Conservation (phyloP, 2,888 invertebrate genomes). For the Pachymerium ferrugineum region DNA sequence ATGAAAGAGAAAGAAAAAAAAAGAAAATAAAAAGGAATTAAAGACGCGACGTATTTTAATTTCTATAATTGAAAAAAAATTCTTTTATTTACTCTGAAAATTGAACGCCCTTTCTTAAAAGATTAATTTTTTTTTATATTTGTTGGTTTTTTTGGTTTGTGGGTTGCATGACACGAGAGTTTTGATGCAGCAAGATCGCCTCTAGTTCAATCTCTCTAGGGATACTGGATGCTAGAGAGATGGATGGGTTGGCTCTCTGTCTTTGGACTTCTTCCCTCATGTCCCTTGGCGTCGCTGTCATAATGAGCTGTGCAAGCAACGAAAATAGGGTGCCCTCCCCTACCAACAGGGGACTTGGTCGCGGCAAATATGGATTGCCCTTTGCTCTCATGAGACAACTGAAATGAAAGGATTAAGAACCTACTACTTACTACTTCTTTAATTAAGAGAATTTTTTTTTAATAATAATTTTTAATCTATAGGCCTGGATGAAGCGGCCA, state of each 20-base stretch:
- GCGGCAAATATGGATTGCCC: conserved; percentile 24
- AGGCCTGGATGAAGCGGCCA: conserved; percentile 29
- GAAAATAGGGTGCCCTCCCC: conserved; percentile 31
- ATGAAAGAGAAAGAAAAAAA: neutral
- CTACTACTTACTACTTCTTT: no score
- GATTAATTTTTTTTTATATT: neutral
- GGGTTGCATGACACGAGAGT: neutral
- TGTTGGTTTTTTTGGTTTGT: neutral
- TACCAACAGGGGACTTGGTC: conserved; percentile 4
- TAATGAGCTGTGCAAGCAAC: conserved; percentile 21
- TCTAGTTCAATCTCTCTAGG: neutral
- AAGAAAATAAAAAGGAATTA: conserved; percentile 2
- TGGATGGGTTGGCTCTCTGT: neutral
- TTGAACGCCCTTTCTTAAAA: neutral
- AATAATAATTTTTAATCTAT: neutral
- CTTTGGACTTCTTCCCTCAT: conserved; percentile 2
- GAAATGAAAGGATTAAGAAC: conserved; percentile 14
- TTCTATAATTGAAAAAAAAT: neutral
- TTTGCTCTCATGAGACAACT: neutral
- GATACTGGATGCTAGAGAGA: neutral
- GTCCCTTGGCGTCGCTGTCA: conserved; percentile 8
- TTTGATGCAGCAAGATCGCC: conserved; percentile 14
- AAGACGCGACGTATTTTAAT: neutral
- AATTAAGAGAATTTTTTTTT: neutral
- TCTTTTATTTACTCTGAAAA: neutral